Conservation (phyloP, 2,888 invertebrate genomes). For the Apomyelois bistriatella region DNA sequence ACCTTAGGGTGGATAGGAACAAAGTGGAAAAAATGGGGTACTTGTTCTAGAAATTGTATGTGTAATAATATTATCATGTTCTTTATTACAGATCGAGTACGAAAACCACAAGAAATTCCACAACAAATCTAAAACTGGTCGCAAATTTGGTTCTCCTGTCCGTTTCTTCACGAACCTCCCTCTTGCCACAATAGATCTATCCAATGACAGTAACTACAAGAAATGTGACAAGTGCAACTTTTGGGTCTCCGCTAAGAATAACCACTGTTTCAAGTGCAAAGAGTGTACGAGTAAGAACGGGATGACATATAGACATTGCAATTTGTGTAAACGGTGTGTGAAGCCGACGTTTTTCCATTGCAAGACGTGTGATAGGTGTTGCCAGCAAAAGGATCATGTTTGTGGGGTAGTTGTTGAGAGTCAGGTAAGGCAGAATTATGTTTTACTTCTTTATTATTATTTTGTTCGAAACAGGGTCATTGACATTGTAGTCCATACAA, state of each 20-base stretch:
- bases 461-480: too few species aligned
- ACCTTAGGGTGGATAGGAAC: too few species aligned
- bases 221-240: conserved; percentile 85
- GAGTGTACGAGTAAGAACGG: conserved; percentile 75
- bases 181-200: conserved; percentile 64
- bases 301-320: conserved; percentile 88
- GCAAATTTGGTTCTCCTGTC: conserved; percentile 90
- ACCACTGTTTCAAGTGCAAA: conserved; percentile 63
- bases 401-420: conserved; percentile 59
- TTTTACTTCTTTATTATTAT: too few species aligned
- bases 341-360: conserved; percentile 93
- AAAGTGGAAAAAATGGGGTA: too few species aligned
- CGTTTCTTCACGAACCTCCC: conserved; percentile 92
- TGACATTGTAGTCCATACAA: too few species aligned
- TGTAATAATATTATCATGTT: too few species aligned
- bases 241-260: conserved; percentile 77
- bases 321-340: conserved; percentile 88
- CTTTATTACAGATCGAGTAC: conserved; percentile 83
- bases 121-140: conserved; percentile 80
- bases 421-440: conserved; percentile 60
- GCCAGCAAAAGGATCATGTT: conserved; percentile 53
- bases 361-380: conserved; percentile 83
- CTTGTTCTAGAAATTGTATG: too few species aligned
- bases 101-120: conserved; percentile 88
- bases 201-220: conserved; percentile 84